A percentile compares a stretch with the other conserved stretches of the same genome.
Evolutionary conservation across 2,113 vertebrate species (phyloP).

Genomic region (Neotragus pygmaeus): DNA sequence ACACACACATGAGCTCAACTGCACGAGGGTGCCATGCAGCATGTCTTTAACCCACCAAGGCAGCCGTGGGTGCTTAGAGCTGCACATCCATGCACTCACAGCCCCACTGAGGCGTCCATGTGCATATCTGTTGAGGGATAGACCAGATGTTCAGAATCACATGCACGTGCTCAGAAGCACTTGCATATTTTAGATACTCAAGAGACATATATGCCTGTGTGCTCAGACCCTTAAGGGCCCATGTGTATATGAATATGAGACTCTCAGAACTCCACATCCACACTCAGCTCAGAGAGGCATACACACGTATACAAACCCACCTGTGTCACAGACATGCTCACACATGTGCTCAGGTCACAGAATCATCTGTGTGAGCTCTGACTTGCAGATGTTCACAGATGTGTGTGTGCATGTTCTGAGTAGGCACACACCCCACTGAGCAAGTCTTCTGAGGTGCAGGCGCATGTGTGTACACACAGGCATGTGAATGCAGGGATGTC

Average conservation of each 20-base stretch:
- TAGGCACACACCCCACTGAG: not conserved
- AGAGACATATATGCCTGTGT: accelerated
- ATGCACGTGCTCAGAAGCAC: not conserved
- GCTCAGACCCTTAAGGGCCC: not conserved
- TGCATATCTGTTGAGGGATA: not conserved
- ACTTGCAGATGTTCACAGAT: not conserved
- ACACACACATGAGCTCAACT: not conserved
- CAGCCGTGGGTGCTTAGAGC: not conserved
- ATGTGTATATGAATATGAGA: accelerated
- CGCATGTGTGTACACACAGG: accelerated
- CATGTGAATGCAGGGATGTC: not conserved
- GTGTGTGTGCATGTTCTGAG: not conserved
- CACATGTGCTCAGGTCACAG: not conserved
- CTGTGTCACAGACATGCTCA: not conserved
- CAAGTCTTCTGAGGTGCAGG: not conserved
- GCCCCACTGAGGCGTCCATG: not conserved
- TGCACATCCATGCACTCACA: not conserved
- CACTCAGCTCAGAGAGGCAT: not conserved
- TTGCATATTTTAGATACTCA: not conserved
- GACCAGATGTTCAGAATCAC: not conserved
- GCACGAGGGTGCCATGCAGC: not conserved
- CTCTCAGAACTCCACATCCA: not conserved
- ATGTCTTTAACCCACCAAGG: not conserved
- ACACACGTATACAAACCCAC: not conserved
- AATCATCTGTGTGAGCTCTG: not conserved